phyloP scores from a whole-genome alignment of 1,140 invertebrate genomes.

The Stratiolaelaps scimitus region DNA sequence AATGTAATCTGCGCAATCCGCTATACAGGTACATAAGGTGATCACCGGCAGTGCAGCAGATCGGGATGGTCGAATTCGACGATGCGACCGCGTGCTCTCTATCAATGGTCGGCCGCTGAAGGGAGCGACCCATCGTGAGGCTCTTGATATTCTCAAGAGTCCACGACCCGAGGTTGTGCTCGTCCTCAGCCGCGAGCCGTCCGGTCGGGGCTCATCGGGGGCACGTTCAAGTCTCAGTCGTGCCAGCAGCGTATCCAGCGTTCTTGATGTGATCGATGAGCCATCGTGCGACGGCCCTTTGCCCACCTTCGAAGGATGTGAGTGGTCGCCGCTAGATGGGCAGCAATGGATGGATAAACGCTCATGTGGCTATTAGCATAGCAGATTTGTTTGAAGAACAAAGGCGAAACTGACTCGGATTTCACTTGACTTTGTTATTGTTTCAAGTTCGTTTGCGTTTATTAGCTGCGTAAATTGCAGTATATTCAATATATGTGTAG shows the following conservation, averaged over 20 bases:
- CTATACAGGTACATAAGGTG: slow-evolving; percentile 64
- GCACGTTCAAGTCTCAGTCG: slow-evolving; percentile 24
- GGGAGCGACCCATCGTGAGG: slow-evolving; percentile 67
- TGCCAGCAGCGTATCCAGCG: slow-evolving; percentile 19
- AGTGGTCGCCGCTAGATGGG: neutral
- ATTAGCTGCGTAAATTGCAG: no score
- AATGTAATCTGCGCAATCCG: neutral
- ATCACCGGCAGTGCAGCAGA: slow-evolving; percentile 67
- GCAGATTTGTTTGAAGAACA: neutral
- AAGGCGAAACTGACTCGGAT: neutral
- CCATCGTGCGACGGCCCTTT: slow-evolving; percentile 24
- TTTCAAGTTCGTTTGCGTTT: no score
- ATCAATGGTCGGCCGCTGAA: slow-evolving; percentile 72
- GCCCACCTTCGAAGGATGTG: slow-evolving; percentile 29
- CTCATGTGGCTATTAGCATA: neutral
- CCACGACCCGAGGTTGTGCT: slow-evolving; percentile 54
- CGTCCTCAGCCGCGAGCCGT: slow-evolving; percentile 47
- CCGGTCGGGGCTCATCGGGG: slow-evolving; percentile 13
- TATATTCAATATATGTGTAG: no score
- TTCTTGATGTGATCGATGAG: slow-evolving; percentile 26
- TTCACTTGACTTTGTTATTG: no score
- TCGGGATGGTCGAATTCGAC: slow-evolving; percentile 65
- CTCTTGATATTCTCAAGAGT: slow-evolving; percentile 67
- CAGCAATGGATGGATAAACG: no score
- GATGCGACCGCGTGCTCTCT: slow-evolving; percentile 70